Base-by-base conservation (phyloP, 2,888 invertebrate species). In the Petrophora chlorosata region DNA sequence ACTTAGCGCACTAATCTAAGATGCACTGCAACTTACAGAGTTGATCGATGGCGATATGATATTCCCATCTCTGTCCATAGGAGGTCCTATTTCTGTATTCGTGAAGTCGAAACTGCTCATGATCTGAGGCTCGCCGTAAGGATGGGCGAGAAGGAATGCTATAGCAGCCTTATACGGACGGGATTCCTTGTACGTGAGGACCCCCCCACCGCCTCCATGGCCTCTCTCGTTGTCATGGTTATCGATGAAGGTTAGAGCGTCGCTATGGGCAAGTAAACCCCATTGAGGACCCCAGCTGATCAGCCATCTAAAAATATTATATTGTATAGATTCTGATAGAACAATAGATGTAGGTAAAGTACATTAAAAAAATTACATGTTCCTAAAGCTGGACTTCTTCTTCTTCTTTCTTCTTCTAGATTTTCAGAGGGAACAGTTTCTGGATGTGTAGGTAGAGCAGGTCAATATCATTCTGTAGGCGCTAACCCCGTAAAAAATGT, bases 31-130 rank as follows among this genome's bases (percentile, higher is more conserved):
- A 14, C 82, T 83, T 56, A 90, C 90, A 0, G 90, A 71, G 60
- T 94, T 92, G 50, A 95, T 93, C 5, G 78, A 74, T 0, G 95
- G 94, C 0, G 94, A 92, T 22, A 93, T 78, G 12, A 94, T 92
- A 61, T 93, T 92, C 2, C 91, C 93, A 1, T 87, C 65, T 0
- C 61, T 70, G 61, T 94, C 93, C 67, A 91, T 90, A 0, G 96
- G 96, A 1, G 96, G 95, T 3, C 94, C 95, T 47, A 82, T 65
- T 69, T 94, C 93, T 0, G 87, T 82, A 57, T 92, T 71, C 46
- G 80, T 80, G 73, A 97, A 98, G 26, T 79, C 85, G 68, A 94
- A 98, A 58, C 97, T 97, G 71, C 97, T 97, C 95, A 98, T 97
- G 14, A 98, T 89, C 34, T 95, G 92, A 0, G 96, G 93, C 48